Evolutionary conservation across 2,888 invertebrate species (phyloP).

Genomic region (Cataglyphis rosenhaueri): DNA sequence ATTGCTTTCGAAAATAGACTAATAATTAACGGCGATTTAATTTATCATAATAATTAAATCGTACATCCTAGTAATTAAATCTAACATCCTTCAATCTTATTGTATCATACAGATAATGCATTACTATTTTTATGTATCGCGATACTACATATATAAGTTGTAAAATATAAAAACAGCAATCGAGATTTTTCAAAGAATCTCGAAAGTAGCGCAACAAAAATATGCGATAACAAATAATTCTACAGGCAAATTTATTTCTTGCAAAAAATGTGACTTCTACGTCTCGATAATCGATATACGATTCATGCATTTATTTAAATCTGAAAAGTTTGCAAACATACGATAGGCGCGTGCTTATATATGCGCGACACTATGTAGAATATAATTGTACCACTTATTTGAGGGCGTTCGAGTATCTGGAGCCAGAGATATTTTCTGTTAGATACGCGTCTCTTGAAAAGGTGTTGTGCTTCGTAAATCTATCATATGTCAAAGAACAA

Average conservation of each 20-base stretch:
- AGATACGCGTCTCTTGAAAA: constrained; percentile 4
- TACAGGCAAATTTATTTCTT: not conserved
- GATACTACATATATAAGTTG: not conserved
- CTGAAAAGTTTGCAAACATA: constrained; percentile 51
- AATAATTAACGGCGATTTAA: constrained; percentile 7
- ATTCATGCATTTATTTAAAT: constrained; percentile 36
- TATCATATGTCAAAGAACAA: constrained; percentile 63
- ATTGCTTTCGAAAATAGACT: not conserved
- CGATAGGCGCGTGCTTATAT: constrained; percentile 18
- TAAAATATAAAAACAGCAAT: not conserved
- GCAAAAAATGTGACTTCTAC: not conserved
- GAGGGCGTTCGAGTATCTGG: constrained; percentile 46
- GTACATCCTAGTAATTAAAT: not conserved
- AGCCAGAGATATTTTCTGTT: not conserved
- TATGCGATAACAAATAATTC: not conserved
- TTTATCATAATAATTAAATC: not conserved
- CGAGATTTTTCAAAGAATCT: not conserved
- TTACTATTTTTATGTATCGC: not conserved
- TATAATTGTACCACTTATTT: constrained; percentile 73
- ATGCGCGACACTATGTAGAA: constrained; percentile 41
- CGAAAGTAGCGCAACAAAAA: not conserved
- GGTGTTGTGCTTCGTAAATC: constrained; percentile 62
- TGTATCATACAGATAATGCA: not conserved
- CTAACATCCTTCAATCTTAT: not conserved
- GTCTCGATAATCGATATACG: constrained; percentile 3